phyloP scores from a whole-genome alignment of 2,797 vertebrate species.

The Poecilia wingei region DNA sequence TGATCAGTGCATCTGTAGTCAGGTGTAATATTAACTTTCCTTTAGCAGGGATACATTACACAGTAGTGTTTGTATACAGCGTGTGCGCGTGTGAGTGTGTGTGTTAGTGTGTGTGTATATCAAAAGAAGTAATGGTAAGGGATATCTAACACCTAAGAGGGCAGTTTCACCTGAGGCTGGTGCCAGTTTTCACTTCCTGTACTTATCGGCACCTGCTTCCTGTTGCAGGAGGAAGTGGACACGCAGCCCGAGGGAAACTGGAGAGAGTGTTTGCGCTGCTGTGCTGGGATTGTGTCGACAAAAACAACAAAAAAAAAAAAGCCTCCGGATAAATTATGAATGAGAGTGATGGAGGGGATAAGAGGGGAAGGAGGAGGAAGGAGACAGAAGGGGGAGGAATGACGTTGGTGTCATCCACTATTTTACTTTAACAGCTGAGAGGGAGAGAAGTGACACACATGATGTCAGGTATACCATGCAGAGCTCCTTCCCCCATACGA shows the following conservation, averaged over 20 bases:
- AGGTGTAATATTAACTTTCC: conserved; percentile 5
- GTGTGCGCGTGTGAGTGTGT: neutral
- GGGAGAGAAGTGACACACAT: conserved; percentile 54
- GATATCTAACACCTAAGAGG: conserved; percentile 75
- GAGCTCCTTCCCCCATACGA: neutral
- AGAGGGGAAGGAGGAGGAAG: conserved; percentile 39
- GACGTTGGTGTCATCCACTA: conserved; percentile 72
- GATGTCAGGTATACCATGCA: neutral
- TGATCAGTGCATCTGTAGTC: neutral
- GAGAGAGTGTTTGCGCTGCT: conserved; percentile 75
- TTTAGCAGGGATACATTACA: neutral
- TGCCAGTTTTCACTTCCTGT: conserved; percentile 82
- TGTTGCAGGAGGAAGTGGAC: conserved; percentile 79
- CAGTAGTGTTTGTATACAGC: conserved; percentile 21
- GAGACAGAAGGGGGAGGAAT: conserved; percentile 33
- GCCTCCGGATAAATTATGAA: conserved; percentile 82
- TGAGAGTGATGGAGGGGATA: conserved; percentile 76
- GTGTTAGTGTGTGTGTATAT: conserved; percentile 19
- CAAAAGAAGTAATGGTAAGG: conserved; percentile 46
- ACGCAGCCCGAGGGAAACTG: conserved; percentile 69
- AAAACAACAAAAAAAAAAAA: conserved; percentile 56
- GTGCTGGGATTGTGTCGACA: conserved; percentile 76
- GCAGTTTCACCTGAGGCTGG: conserved; percentile 77
- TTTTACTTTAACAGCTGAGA: conserved; percentile 77
- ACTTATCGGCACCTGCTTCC: conserved; percentile 81